A percentile compares a stretch with the other conserved stretches of the same genome.
These are phyloP conservation scores for Corydoras sp. DNA, from an alignment of 2,113 vertebrate species.

Conservation along the genomic window DNA sequence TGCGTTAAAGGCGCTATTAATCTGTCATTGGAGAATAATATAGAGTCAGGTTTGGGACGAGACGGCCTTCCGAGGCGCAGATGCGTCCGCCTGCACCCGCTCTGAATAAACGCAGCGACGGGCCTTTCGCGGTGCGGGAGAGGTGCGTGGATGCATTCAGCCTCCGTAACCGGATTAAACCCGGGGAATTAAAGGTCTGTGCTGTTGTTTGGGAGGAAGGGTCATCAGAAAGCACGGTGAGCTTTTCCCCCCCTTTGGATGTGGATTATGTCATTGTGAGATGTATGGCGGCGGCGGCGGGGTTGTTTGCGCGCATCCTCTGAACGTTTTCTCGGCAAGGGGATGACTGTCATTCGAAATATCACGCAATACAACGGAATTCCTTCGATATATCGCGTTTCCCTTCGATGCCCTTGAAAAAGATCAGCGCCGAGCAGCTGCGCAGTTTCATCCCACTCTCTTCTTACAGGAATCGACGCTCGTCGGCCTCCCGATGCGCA, in stretches of 20 bases:
- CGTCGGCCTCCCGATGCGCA: background rate
- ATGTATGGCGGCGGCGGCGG: background rate
- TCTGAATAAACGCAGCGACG: background rate
- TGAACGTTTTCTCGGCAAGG: background rate
- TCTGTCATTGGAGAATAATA: slow-evolving; percentile 55
- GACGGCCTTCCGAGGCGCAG: slow-evolving; percentile 39
- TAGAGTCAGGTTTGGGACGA: slow-evolving; percentile 46
- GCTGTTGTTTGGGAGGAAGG: slow-evolving; percentile 13
- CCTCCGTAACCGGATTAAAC: slow-evolving; percentile 8
- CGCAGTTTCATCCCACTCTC: slow-evolving; percentile 49
- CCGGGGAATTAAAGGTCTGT: background rate
- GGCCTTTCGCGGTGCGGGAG: slow-evolving; percentile 1
- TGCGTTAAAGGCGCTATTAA: slow-evolving; percentile 54
- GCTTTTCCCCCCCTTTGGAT: background rate
- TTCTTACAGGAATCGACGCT: background rate
- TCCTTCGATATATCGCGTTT: slow-evolving; percentile 20
- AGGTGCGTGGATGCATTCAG: background rate
- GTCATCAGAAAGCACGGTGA: slow-evolving; percentile 30
- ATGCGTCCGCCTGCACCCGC: slow-evolving; percentile 6
- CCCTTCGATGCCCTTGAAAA: slow-evolving; percentile 59
- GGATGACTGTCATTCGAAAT: background rate
- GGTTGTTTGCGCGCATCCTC: too few relatives aligned
- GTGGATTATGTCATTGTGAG: background rate
- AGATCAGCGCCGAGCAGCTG: slow-evolving; percentile 51
- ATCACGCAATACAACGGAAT: background rate